Evolutionary conservation across 2,888 invertebrate genomes (phyloP).

Genomic region (Lomographa bimaculata): DNA sequence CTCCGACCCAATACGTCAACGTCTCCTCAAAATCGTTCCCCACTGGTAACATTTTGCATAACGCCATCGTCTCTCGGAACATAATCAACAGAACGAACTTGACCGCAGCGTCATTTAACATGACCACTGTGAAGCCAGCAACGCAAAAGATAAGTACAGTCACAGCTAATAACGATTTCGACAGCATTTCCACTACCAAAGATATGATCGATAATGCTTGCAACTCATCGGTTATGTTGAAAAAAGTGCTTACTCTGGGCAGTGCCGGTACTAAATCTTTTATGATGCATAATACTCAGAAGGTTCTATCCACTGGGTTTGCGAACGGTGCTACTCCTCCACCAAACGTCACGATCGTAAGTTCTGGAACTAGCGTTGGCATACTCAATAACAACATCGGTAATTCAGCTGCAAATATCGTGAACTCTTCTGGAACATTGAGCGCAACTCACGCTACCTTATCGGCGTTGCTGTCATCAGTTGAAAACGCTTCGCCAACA

Average conservation of each 20-base stretch:
- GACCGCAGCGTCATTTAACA: constrained; percentile 66
- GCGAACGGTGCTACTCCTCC: constrained; percentile 73
- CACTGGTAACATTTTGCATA: constrained; percentile 77
- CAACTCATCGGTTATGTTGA: constrained; percentile 79
- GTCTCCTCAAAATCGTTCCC: constrained; percentile 76
- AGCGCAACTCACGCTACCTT: constrained; percentile 79
- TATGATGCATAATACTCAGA: constrained; percentile 80
- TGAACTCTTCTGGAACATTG: constrained; percentile 65
- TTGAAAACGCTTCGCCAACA: constrained; percentile 32
- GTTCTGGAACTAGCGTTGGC: constrained; percentile 63
- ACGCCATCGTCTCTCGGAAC: constrained; percentile 77
- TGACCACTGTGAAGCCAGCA: constrained; percentile 64
- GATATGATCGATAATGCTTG: constrained; percentile 80
- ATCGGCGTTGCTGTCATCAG: constrained; percentile 68
- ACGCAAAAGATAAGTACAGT: constrained; percentile 65
- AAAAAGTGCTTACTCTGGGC: constrained; percentile 77
- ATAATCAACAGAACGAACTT: constrained; percentile 65
- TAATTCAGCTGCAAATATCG: constrained; percentile 52
- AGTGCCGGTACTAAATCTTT: constrained; percentile 76
- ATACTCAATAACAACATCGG: constrained; percentile 54
- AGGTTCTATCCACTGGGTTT: constrained; percentile 73
- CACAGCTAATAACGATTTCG: constrained; percentile 54
- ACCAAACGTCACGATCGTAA: constrained; percentile 77
- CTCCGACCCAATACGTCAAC: constrained; percentile 72
- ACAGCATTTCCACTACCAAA: constrained; percentile 74